Conservation (phyloP, 2,113 vertebrate species). For the Oplegnathus fasciatus region DNA sequence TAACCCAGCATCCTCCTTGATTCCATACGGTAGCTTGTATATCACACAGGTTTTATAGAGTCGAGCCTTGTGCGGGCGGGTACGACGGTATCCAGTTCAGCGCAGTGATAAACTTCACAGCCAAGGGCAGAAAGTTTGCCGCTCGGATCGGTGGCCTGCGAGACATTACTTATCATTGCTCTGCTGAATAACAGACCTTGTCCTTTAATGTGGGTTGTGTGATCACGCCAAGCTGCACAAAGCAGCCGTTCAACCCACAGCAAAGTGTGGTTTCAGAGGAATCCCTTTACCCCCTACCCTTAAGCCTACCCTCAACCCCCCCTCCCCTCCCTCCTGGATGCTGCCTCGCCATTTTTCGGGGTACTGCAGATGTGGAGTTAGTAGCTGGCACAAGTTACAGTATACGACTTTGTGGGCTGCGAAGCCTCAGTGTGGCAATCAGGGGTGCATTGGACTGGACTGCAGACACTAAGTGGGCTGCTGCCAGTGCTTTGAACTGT, state of each 20-base stretch:
- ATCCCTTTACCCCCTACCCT: conserved; percentile 78
- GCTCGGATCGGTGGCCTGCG: conserved; percentile 54
- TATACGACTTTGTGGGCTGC: conserved; percentile 80
- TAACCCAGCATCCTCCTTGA: conserved; percentile 48
- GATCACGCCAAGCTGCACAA: conserved; percentile 87
- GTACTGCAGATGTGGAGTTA: conserved; percentile 80
- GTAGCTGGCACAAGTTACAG: conserved; percentile 82
- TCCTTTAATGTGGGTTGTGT: conserved; percentile 87
- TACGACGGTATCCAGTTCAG: conserved; percentile 31
- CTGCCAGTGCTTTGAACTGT: conserved; percentile 94
- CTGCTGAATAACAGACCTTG: conserved; percentile 82
- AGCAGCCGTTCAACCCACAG: conserved; percentile 79
- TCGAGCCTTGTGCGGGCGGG: conserved; percentile 28
- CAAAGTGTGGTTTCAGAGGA: conserved; percentile 82
- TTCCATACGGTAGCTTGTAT: conserved; percentile 67
- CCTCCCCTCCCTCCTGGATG: conserved; percentile 64
- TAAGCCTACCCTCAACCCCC: conserved; percentile 65
- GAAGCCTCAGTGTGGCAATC: conserved; percentile 86
- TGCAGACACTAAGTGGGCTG: conserved; percentile 85
- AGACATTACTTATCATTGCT: conserved; percentile 84
- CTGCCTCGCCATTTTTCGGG: conserved; percentile 56
- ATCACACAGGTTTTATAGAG: conserved; percentile 60
- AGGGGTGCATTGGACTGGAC: conserved; percentile 82
- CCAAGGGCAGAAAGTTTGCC: conserved; percentile 54
- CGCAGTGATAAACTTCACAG: conserved; percentile 68